Base-by-base conservation (phyloP, 2,113 vertebrate genomes). In the Desmodus rotundus region DNA sequence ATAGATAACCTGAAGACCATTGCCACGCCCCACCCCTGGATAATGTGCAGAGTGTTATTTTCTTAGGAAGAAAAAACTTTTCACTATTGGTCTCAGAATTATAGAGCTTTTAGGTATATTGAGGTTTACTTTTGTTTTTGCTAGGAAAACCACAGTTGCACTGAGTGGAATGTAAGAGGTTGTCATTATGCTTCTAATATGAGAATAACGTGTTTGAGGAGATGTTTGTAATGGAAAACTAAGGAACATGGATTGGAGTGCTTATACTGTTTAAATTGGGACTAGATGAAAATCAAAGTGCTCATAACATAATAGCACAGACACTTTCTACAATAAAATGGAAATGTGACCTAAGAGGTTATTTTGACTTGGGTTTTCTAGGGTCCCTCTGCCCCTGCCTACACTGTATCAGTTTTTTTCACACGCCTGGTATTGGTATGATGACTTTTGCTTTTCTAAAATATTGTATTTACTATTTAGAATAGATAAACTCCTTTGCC, bases 21-120 rank as follows among this genome's bases (percentile, higher is more conserved):
- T 98, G 98, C 98, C 98, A 98, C 94, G 97, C 95, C 96, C 96
- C 96, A 91, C 97, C 97, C 98, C 81, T 83, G 33, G 96, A 81
- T 97, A 98, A 89, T 68, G 89, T 92, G 45, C 90, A 95, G 89
- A 78, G 93, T 81, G 58, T 90, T 98, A 95, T 97, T 98, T 98
- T 96, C 95, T 97, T 95, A 95, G 84, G 22, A 80, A 54, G 24
- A 94, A 68, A 97, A 96, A 97, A 89, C 31, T 85, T 98, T 45
- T 96, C 85, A 96, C 94, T 98, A 96, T 97, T 95, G 94, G 83
- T 90, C 65, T 86, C 54, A 96, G 93, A 92, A 95, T 94, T 89
- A 94, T 36, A 94, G 61, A 96, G 93, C 92, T 77, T 95, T 93
- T 89, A 87, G 84, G 89, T 87, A 41, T 94, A 94, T 92, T 92